Base-by-base conservation (phyloP, 2,888 invertebrate genomes). In the Eupithecia insigniata region DNA sequence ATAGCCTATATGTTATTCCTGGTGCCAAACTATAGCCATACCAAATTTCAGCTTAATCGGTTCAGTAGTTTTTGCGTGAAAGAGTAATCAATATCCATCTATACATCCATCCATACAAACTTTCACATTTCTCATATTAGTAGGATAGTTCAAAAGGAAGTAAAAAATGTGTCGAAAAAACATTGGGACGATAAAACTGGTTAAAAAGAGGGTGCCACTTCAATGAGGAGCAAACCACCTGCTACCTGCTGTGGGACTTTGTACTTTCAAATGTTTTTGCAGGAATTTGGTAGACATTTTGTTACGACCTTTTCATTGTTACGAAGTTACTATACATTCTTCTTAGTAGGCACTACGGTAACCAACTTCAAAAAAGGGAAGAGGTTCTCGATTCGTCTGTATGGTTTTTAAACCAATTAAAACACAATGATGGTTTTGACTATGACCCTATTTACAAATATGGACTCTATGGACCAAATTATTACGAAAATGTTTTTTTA, bases 231-330 rank as follows among this genome's bases (percentile, higher is more conserved):
- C 58, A 69, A 72, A 78, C 80, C 89, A 90, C 89, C 89, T 90
- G 89, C 88, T 89, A 88, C 90, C 89, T 89, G 87, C 76, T 69
- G 60, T 65, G 43, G 12, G 58, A 26, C 22, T 14, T 55, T 55
- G 67, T 55, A 66, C 68, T 70, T 71, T 76, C 69, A 58, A 26
- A 32, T 65, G 55, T 34, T 32, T 67, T 67, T 61, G 8, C 16
- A 46, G 43, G 39, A 66, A 66, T 18, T 70, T 66, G 26, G 65
- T 32, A 66, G 58, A 34, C 12, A 60, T 32, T 66, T 66, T 51
- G 60, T 51, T 66, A 32, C 55, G 26, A 55, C 22, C 55, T 26
- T 55, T 26, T 51, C 51, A 12, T 26, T 55, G 55, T 55, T 55
- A 55, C 55, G 2, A 26, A 22, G 12, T 51, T 12, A 22, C 22